A percentile compares a stretch with the other conserved stretches of the same genome.
Conservation (phyloP, 2,113 vertebrate species). For the Mormoops blainvillei region DNA sequence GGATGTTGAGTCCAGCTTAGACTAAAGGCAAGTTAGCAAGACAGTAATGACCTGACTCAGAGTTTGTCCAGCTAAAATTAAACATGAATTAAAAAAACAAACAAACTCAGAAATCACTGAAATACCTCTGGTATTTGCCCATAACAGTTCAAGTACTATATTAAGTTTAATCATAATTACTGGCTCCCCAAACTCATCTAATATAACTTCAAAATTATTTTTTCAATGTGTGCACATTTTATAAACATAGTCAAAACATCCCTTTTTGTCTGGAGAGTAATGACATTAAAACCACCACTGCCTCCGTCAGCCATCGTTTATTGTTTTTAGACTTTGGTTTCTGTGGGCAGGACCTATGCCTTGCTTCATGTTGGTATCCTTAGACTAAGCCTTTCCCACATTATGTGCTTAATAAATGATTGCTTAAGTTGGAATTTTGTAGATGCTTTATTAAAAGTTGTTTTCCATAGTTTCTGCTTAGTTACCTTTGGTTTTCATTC, state of each 20-base stretch:
- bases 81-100: neutral
- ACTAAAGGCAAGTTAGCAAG: slow-evolving; percentile 6
- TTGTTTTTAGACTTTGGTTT: neutral
- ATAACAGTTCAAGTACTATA: neutral
- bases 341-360: neutral
- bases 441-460: neutral
- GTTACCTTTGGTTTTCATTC: neutral
- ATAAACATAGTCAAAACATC: neutral
- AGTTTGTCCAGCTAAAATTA: slow-evolving; percentile 45
- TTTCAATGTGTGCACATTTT: neutral
- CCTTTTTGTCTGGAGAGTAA: neutral
- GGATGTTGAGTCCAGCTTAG: slow-evolving; percentile 5
- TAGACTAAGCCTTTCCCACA: neutral
- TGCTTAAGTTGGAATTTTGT: neutral
- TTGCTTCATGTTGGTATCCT: neutral
- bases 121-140: neutral
- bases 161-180: neutral
- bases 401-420: neutral
- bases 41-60: neutral
- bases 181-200: neutral
- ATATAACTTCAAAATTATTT: neutral
- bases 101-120: neutral
- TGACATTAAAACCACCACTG: neutral
- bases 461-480: neutral
- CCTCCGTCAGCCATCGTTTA: neutral